A percentile compares a stretch with the other conserved stretches of the same genome.
phyloP scores from a whole-genome alignment of 2,113 vertebrate genomes.

The Acanthochromis polyacanthus region DNA sequence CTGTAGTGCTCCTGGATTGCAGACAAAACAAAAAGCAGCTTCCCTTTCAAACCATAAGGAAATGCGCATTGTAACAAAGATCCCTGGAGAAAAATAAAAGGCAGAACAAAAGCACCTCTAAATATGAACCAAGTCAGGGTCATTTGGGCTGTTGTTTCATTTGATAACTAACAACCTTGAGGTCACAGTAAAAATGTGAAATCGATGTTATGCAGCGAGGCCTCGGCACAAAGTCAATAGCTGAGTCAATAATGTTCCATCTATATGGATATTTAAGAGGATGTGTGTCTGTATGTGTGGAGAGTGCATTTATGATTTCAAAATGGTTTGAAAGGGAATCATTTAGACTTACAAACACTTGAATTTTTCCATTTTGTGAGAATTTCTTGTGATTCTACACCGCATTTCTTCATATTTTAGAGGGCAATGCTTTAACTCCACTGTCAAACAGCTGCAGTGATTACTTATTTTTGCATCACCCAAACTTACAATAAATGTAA shows the following conservation, averaged over 20 bases:
- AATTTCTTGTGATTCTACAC: no score
- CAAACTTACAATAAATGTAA: no score
- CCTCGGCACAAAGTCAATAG: slow-evolving; percentile 30
- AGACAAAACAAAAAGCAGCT: neutral
- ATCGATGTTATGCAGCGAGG: slow-evolving; percentile 11
- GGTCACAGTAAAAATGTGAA: neutral
- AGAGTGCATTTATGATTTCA: no score
- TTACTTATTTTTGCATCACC: no score
- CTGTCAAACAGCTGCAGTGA: no score
- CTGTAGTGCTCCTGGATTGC: neutral
- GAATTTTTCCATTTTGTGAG: no score
- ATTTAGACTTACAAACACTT: neutral
- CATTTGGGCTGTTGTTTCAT: slow-evolving; percentile 1
- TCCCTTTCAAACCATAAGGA: slow-evolving; percentile 9
- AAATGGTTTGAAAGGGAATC: no score
- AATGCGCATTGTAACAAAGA: neutral
- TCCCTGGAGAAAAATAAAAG: neutral
- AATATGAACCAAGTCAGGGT: neutral
- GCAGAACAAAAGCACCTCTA: slow-evolving; percentile 2
- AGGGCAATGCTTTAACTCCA: no score
- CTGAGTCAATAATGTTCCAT: slow-evolving; percentile 17
- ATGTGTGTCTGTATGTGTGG: neutral
- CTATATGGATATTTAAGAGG: neutral
- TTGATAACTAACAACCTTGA: slow-evolving; percentile 41
- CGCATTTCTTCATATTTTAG: no score